A percentile compares a stretch with the other conserved stretches of the same genome.
phyloP scores from a whole-genome alignment of 2,113 vertebrate genomes.

The Astur gentilis region DNA sequence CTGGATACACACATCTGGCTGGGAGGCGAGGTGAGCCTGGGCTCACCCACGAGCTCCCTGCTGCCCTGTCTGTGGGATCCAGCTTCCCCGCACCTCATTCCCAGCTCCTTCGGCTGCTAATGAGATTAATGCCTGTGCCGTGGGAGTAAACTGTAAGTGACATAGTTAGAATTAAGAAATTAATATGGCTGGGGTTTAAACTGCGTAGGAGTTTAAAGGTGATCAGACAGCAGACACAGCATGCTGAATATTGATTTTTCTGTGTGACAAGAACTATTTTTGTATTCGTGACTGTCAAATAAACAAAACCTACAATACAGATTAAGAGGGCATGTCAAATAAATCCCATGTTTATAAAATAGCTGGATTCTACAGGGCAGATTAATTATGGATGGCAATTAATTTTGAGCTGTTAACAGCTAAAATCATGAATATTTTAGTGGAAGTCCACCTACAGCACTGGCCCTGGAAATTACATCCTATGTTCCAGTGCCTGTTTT shows the following conservation, averaged over 20 bases:
- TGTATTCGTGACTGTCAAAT: not conserved
- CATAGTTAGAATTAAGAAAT: not conserved
- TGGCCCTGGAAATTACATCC: not conserved
- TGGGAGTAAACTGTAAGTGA: not conserved
- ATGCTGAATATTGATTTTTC: not conserved
- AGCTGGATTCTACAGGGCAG: not conserved
- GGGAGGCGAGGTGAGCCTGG: not conserved
- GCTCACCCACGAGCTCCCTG: not conserved
- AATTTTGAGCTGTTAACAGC: not conserved
- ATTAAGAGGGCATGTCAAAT: not conserved
- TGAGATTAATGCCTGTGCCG: not conserved
- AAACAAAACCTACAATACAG: not conserved
- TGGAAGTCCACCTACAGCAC: not conserved
- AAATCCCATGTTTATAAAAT: not conserved
- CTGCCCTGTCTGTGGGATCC: not conserved
- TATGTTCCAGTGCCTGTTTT: not conserved
- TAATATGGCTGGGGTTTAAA: not conserved
- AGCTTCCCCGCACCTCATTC: accelerated
- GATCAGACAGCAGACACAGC: not conserved
- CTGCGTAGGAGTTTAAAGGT: not conserved
- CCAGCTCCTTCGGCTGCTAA: not conserved
- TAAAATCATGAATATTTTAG: constrained; percentile 9
- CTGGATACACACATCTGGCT: accelerated
- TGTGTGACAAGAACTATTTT: accelerated
- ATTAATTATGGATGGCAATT: constrained; percentile 23